Base-by-base conservation (phyloP, 2,888 invertebrate genomes). In the Tenodera sinensis region DNA sequence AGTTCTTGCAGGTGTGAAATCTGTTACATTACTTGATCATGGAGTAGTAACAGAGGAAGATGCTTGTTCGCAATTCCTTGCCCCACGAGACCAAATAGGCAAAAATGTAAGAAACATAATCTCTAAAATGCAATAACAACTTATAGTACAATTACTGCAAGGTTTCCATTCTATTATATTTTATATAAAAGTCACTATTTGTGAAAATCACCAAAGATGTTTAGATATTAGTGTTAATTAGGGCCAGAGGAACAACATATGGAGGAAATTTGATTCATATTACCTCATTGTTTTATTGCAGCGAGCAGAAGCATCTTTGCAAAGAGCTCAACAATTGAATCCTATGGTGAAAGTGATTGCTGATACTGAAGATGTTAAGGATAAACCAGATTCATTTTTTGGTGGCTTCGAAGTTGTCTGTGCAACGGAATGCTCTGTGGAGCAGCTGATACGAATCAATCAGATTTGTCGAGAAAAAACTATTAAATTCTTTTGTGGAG, bases 1-100 rank as follows among this genome's bases (percentile, higher is more conserved):
- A 87, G 96, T 99, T 91, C 94, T 99, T 42, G 96, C 98, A 34
- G 99, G 99, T 86, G 97, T 99, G 0, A 97, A 98, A 92, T 96
- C 97, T 34, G 95, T 99, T 0, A 97, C 97, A 89, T 94, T 99
- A 89, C 94, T 98, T 91, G 99, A 99, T 93, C 95, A 96, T 92
- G 95, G 96, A 90, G 93, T 95, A 89, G 95, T 97, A 0, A 96
- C 96, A 82, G 94, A 95, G 91, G 95, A 95, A 85, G 98, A 98
- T 93, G 93, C 95, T 27, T 95, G 95, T 91, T 96, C 97, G n/a
- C 98, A 99, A 92, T 99, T 99, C 93, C 94, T 99, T 34, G 94
- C 97, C 20, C 95, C 96, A 1, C 95, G 95, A 83, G 95, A 96
- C 90, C 95, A 96, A 91, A 92, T 97, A 86, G 98, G 97, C 0